Conservation (phyloP, 2,113 vertebrate genomes). For the Dromas ardeola region DNA sequence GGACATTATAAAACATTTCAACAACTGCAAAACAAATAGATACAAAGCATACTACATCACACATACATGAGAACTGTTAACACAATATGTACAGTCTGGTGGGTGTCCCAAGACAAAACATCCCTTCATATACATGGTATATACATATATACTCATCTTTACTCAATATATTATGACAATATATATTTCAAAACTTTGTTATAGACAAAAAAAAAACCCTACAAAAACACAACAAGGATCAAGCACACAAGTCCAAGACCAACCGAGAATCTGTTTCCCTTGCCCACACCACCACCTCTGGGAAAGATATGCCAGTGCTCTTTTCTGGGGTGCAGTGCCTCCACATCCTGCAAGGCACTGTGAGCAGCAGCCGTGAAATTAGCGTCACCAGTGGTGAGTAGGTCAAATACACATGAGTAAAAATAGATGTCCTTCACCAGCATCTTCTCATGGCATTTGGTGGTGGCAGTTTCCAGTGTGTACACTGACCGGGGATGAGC, state of each 20-base stretch:
- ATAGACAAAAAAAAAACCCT: constrained; percentile 47
- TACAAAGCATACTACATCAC: constrained; percentile 78
- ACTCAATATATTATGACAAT: constrained; percentile 86
- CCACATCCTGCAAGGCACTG: constrained; percentile 91
- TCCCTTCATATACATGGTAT: constrained; percentile 84
- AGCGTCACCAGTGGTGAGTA: constrained; percentile 93
- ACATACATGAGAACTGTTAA: constrained; percentile 76
- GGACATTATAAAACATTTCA: constrained; percentile 83
- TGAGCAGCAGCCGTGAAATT: constrained; percentile 93
- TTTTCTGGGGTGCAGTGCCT: constrained; percentile 86
- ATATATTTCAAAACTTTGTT: constrained; percentile 80
- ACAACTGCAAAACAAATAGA: constrained; percentile 73
- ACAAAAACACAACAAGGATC: constrained; percentile 73
- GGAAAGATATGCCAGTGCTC: constrained; percentile 94
- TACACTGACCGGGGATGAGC: constrained; percentile 54
- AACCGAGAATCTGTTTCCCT: neutral
- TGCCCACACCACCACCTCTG: neutral
- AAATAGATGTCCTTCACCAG: constrained; percentile 93
- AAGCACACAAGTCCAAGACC: constrained; percentile 69
- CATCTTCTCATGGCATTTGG: constrained; percentile 88
- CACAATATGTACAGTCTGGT: constrained; percentile 68
- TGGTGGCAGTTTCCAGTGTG: constrained; percentile 82
- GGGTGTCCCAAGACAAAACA: constrained; percentile 61
- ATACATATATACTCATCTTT: constrained; percentile 82
- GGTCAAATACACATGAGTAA: constrained; percentile 93